Conservation (phyloP, 1,140 invertebrate genomes). For the Tribolium castaneum region DNA sequence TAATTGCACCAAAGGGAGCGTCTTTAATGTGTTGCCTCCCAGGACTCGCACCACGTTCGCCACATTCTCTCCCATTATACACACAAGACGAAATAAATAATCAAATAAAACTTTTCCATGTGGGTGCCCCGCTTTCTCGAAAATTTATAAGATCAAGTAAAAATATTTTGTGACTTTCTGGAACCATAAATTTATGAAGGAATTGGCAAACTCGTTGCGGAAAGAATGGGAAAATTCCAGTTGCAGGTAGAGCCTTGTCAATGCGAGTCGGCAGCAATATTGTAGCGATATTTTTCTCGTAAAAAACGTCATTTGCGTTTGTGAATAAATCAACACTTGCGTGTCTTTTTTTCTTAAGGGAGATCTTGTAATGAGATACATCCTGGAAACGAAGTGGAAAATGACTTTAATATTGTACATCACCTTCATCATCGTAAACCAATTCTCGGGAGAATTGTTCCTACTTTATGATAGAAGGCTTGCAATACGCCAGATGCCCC, state of each 20-base stretch:
- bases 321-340: constrained; percentile 2
- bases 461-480: constrained; percentile 23
- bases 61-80: constrained; percentile 14
- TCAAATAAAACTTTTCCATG: not conserved
- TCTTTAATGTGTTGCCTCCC: constrained; percentile 26
- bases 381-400: not conserved
- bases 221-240: constrained; percentile 16
- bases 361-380: not conserved
- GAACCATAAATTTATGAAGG: constrained; percentile 7
- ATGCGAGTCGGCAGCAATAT: not conserved
- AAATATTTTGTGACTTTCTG: constrained; percentile 2
- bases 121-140: not conserved
- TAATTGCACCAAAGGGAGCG: constrained; percentile 31
- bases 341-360: not conserved
- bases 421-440: constrained; percentile 30
- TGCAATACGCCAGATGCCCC: constrained; percentile 14
- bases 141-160: constrained; percentile 19
- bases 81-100: constrained; percentile 33
- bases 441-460: constrained; percentile 21
- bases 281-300: constrained; percentile 13
- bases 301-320: not conserved
- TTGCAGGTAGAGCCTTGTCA: not conserved
- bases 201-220: constrained; percentile 20
- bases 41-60: constrained; percentile 22
- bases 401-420: constrained; percentile 8